Evolutionary conservation across 2,888 invertebrate genomes (phyloP), one percentile per base, ranked within the genome.

Genomic region (Melolontha melolontha): DNA sequence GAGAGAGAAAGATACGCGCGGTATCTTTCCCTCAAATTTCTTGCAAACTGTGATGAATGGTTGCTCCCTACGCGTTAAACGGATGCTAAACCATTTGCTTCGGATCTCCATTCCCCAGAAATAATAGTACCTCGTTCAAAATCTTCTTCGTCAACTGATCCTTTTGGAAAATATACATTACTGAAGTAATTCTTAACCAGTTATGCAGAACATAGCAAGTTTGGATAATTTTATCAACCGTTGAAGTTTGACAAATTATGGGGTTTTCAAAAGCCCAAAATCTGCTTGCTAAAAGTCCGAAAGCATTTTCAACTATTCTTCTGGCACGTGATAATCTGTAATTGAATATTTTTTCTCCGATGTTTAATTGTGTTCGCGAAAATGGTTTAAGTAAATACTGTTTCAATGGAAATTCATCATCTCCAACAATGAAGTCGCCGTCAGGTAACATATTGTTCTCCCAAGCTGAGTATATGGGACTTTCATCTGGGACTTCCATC

Each of bases 211-310:
- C 69, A 57, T 71, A 68, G 62, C 72, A 73, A 50, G 75, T 68
- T 64, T 75, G 73, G 6, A 73, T 70, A 65, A 74, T 73, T 51
- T 39, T 42, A 12, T 65, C 67, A 40, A 71, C 68, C 69, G 71
- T 71, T 50, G 70, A 70, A 39, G 27, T 5, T n/a, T 10, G 10
- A 5, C 55, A 55, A 27, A 50, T 44, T 17, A 68, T 22, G 8
- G 66, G 67, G 17, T 70, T 34, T 49, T 74, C 71, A 50, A 75
- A 75, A 57, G 75, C 73, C 50, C 74, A 44, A 72, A 72, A 77
- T 62, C 76, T 76, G 55, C 75, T 75, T 34, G 62, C 65, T 2
- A 73, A 54, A 47, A 77, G 75, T 1, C 75, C 74, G 67, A 76
- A 76, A 27, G 73, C 66, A 59, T 73, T 75, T 66, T 75, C 75